Conservation (phyloP, 2,888 invertebrate genomes). For the Athripsodes cinereus region DNA sequence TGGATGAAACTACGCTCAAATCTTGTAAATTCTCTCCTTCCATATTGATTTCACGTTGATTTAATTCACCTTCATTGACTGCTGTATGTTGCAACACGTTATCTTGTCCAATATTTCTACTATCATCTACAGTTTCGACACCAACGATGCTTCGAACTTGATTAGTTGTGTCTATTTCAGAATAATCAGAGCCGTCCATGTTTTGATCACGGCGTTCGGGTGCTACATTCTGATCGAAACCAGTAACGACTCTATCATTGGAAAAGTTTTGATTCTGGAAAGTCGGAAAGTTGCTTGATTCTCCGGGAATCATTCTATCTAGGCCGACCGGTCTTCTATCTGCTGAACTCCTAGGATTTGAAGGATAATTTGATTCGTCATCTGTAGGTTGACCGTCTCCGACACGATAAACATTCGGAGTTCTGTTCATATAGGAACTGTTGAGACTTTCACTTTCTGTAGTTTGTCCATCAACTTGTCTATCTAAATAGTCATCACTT, state of each 20-base stretch:
- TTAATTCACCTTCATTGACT: constrained; percentile 32
- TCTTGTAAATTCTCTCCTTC: constrained; percentile 56
- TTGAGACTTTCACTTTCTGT: constrained; percentile 34
- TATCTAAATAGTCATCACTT: constrained; percentile 38
- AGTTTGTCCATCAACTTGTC: constrained; percentile 43
- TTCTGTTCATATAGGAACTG: constrained; percentile 29
- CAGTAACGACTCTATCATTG: constrained; percentile 50
- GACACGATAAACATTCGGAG: constrained; percentile 36
- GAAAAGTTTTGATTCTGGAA: constrained; percentile 39
- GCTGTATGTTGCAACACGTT: constrained; percentile 27
- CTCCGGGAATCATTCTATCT: constrained; percentile 58
- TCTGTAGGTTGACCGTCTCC: constrained; percentile 44
- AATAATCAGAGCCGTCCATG: constrained; percentile 45
- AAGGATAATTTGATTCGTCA: constrained; percentile 36
- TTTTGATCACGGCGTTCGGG: constrained; percentile 42
- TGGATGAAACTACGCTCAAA: constrained; percentile 37
- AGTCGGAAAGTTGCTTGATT: constrained; percentile 47
- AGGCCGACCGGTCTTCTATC: constrained; percentile 50
- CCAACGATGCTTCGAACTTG: constrained; percentile 36
- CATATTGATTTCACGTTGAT: constrained; percentile 51
- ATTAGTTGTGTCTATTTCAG: constrained; percentile 36
- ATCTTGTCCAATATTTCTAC: constrained; percentile 30
- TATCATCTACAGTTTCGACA: constrained; percentile 32
- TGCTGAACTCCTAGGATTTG: constrained; percentile 31
- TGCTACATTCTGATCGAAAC: constrained; percentile 32